Evolutionary conservation across 1,140 invertebrate genomes (phyloP), one percentile per base, ranked within the genome.

Genomic region (Lepidotrigona ventralis): DNA sequence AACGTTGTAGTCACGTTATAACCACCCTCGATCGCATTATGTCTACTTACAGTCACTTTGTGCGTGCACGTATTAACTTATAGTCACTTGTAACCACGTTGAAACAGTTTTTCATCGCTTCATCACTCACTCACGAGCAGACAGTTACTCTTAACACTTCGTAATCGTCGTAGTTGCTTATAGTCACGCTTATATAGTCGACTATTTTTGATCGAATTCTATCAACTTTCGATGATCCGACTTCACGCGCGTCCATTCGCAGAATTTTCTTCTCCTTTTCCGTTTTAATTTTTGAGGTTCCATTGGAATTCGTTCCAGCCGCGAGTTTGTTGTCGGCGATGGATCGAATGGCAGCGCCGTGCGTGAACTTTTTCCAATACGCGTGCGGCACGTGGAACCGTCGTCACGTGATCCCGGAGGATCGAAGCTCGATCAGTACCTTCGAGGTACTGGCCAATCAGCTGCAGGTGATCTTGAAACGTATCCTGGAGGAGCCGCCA

Each of bases 311-410:
- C 46, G 12, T 77, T 87, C 19, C 94, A 99, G 98, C 98, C 81
- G 96, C 98, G 15, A 97, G 97, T 39, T 94, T 98, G 85, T 94
- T 99, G 85, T 96, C 96, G 23, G 97, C 97, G 33, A 98, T 99
- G 97, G 97, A 98, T 90, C 94, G 95, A 19, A 95, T 94, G 0
- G 96, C 96, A 0, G 96, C 98, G 91, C 98, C 98, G 15, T 98
- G 98, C 92, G 95, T 96, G 29, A 97, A 98, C 92, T 98, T 98
- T 94, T 98, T 98, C 94, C 97, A 98, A 93, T 98, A 96, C 90
- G 97, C 98, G 1, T 98, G 98, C 90, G 98, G 98, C 2, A 96
- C 97, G 2, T 99, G 98, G 98, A 98, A 98, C 91, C 96, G 96
- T 89, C 95, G 96, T 80, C 97, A 99, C 94, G 95, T 97, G 6